Percentiles rank a stretch among this genome's conserved stretches.
Conservation (phyloP, 2,113 vertebrate species). For the Pungitius pungitius region DNA sequence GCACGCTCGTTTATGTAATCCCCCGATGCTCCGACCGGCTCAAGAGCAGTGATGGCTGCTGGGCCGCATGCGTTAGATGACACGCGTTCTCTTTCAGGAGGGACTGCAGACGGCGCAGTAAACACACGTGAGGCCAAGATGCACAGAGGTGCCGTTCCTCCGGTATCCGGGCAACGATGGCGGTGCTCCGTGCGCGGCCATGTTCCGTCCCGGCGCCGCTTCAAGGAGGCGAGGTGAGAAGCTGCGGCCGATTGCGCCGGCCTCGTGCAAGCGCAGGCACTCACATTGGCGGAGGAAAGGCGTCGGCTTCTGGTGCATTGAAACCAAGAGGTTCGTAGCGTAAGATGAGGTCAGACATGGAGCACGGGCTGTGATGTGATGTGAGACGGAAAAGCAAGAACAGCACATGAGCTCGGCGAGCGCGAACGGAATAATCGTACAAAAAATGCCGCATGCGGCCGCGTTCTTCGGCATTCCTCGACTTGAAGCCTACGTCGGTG, state of each 20-base stretch:
- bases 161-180: too few species aligned
- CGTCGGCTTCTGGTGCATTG: too few species aligned
- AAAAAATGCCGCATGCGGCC: slow-evolving; percentile 16
- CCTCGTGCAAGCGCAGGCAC: too few species aligned
- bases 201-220: too few species aligned
- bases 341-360: neutral
- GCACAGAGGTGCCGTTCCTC: slow-evolving; percentile 44
- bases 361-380: neutral
- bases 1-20: slow-evolving; percentile 63
- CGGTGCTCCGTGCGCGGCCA: too few species aligned
- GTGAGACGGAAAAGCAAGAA: neutral
- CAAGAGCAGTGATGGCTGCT: slow-evolving; percentile 66
- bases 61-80: slow-evolving; percentile 74
- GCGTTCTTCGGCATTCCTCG: slow-evolving; percentile 11
- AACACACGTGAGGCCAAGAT: slow-evolving; percentile 74
- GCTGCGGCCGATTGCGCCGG: too few species aligned
- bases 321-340: neutral
- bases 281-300: neutral
- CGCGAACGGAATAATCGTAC: slow-evolving; percentile 12
- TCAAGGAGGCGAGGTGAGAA: slow-evolving; percentile 13
- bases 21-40: slow-evolving; percentile 67
- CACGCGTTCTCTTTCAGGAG: slow-evolving; percentile 75
- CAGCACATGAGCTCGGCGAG: neutral
- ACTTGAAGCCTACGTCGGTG: slow-evolving; percentile 12
- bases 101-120: slow-evolving; percentile 61